Evolutionary conservation across 2,888 invertebrate species (phyloP), one percentile per base, ranked within the genome.

Genomic region (Rotaria sp.): DNA sequence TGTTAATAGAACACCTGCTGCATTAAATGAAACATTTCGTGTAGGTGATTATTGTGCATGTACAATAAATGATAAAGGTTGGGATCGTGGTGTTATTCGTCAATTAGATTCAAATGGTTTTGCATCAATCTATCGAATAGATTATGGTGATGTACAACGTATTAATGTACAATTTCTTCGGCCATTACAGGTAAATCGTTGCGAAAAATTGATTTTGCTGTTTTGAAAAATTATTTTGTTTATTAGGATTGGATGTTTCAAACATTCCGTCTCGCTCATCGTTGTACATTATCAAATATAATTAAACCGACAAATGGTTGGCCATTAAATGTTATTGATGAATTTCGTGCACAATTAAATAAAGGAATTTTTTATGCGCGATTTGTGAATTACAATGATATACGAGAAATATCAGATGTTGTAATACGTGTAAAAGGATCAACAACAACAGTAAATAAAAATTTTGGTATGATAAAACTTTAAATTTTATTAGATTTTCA

Each of bases 1-100:
- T 50, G 0, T 21, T 50, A 50, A 18, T 50, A 50, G 50, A 50
- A 21, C 18, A 50, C 7, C 21, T 11, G 1, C 59, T 13, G n/a
- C n/a, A 59, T 8, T 13, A 30, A 59, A n/a, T 59, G 2, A 11
- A 30, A 8, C n/a, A 59, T 59, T 59, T 11, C 15, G 10, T 30
- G n/a, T n/a, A 26, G 59, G 59, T n/a, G n/a, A 59, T 59, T 59
- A 59, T 59, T 59, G 59, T 59, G 59, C n/a, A 26, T 59, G n/a
- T 59, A 7, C 59, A 11, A 26, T 13, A 59, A 13, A 59, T 11
- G 11, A n/a, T n/a, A 11, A 59, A 59, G 30, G 13, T 59, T 59
- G 59, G n/a, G 8, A 59, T 30, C 59, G 59, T 11, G n/a, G 59
- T 11, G 3, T 30, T 4, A n/a, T 59, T 2, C 30, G 11, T n/a